Conservation (phyloP, 2,113 vertebrate genomes). For the Puma concolor region DNA sequence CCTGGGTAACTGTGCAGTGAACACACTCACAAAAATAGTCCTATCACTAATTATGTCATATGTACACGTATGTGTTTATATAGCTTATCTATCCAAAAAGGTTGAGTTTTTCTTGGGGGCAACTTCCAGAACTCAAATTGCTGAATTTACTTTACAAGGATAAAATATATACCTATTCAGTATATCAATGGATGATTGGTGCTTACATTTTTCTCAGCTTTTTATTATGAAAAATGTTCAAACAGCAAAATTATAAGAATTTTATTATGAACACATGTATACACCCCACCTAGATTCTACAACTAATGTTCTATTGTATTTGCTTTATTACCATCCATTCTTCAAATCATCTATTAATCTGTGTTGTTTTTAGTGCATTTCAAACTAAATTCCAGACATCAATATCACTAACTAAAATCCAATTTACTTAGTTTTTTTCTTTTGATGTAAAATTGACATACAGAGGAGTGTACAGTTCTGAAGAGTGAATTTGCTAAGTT, state of each 20-base stretch:
- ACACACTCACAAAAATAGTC: neutral
- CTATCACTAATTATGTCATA: neutral
- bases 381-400: constrained; percentile 20
- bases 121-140: neutral
- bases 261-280: neutral
- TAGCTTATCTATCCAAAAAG: neutral
- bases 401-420: neutral
- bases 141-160: constrained; percentile 10
- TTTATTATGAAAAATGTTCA: constrained; percentile 5
- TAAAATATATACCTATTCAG: neutral
- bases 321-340: neutral
- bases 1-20: neutral
- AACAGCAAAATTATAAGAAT: neutral
- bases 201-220: constrained; percentile 15
- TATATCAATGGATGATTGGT: neutral
- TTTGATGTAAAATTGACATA: constrained; percentile 7
- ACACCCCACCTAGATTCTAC: neutral
- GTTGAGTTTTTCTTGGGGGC: neutral
- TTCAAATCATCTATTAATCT: constrained; percentile 1
- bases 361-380: neutral
- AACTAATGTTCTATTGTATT: constrained; percentile 17
- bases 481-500: neutral
- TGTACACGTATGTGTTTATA: neutral
- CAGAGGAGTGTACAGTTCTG: neutral
- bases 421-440: neutral